Conservation (phyloP, 2,888 invertebrate species). For the Dynastes tityus region DNA sequence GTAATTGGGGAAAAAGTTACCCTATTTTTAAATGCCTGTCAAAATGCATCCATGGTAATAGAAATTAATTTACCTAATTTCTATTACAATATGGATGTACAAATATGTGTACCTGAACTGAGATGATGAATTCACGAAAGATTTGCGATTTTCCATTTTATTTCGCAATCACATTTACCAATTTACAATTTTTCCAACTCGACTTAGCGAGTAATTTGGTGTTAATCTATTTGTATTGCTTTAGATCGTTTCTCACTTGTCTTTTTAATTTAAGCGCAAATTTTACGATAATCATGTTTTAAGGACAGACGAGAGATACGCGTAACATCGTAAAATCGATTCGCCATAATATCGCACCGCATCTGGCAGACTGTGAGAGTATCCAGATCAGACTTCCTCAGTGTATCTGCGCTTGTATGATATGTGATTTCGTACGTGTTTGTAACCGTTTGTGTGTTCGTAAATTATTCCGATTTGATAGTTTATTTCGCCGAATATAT, state of each 20-base stretch:
- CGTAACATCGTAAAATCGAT: conserved; percentile 32
- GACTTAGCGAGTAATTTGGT: background rate
- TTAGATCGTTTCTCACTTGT: background rate
- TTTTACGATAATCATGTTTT: background rate
- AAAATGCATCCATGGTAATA: background rate
- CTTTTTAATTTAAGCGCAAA: conserved; percentile 24
- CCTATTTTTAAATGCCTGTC: too few species aligned
- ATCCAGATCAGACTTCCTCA: conserved; percentile 14
- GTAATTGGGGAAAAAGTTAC: too few species aligned
- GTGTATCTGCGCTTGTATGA: conserved; percentile 12
- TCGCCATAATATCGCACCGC: conserved; percentile 20
- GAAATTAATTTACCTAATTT: background rate
- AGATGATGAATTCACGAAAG: background rate
- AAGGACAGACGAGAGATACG: conserved; percentile 11
- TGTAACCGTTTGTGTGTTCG: background rate
- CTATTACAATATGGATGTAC: too few species aligned
- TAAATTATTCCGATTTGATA: conserved; percentile 26
- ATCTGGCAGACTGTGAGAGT: background rate
- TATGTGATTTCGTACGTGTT: conserved; percentile 8
- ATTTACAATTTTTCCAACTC: background rate
- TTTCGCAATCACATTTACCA: background rate
- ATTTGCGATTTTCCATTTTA: background rate
- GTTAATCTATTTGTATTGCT: background rate
- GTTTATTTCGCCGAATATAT: conserved; percentile 35
- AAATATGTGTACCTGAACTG: background rate